A percentile compares a stretch with the other conserved stretches of the same genome.
These are phyloP conservation scores for Charadrius vociferus DNA, from an alignment of 2,113 vertebrate species.

Conservation along the genomic window DNA sequence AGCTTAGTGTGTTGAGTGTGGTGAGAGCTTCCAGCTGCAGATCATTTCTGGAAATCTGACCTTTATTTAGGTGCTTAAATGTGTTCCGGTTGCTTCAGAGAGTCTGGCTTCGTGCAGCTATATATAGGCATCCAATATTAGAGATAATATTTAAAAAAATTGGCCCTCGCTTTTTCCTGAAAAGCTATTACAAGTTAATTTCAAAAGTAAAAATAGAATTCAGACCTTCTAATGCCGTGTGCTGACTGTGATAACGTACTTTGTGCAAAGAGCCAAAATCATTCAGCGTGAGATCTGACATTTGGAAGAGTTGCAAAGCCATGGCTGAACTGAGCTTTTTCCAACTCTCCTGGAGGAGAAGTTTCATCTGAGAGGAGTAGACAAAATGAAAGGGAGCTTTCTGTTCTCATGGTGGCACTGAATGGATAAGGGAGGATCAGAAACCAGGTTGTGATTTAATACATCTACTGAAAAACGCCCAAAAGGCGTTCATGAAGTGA, in stretches of 20 bases:
- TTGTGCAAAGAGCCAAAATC: background rate
- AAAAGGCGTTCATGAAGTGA: background rate
- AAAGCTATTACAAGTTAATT: background rate
- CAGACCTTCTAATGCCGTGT: background rate
- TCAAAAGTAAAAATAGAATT: background rate
- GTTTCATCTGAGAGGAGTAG: background rate
- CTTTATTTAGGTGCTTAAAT: background rate
- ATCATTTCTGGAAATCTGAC: conserved; percentile 22
- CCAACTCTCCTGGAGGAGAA: background rate
- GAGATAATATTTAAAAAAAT: background rate
- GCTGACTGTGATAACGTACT: background rate
- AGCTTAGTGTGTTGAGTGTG: background rate
- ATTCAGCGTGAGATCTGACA: background rate
- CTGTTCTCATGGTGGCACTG: background rate
- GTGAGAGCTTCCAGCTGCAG: conserved; percentile 24
- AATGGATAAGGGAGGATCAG: background rate
- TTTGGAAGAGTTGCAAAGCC: background rate
- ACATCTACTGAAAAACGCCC: background rate
- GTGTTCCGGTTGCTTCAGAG: background rate
- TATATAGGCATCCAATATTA: background rate
- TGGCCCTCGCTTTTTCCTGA: background rate
- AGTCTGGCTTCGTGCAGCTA: background rate
- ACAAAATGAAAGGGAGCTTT: background rate
- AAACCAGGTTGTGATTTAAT: background rate
- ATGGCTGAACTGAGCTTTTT: background rate